Conservation (phyloP, 2,797 vertebrate genomes). For the Gadopsis marmoratus region DNA sequence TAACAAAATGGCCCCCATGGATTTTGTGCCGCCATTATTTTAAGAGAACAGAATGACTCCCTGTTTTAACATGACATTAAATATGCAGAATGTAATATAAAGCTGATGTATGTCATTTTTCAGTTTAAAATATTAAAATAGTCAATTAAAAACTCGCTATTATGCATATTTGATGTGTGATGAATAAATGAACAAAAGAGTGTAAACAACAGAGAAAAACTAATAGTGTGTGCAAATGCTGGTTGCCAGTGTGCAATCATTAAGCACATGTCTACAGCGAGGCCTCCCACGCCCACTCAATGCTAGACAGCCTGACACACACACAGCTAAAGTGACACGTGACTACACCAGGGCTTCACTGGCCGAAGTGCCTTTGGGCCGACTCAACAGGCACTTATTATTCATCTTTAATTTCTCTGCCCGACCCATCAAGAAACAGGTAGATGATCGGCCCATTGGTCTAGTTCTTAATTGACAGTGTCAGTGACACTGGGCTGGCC, state of each 20-base stretch:
- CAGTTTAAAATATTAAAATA: slow-evolving; percentile 24
- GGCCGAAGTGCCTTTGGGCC: too few relatives aligned
- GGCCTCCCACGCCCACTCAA: slow-evolving; percentile 34
- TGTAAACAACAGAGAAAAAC: slow-evolving; percentile 33
- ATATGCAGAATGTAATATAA: slow-evolving; percentile 44
- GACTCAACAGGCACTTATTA: too few relatives aligned
- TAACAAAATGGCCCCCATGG: slow-evolving; percentile 41
- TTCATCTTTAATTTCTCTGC: too few relatives aligned
- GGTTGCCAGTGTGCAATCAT: slow-evolving; percentile 51
- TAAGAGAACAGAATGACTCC: slow-evolving; percentile 25
- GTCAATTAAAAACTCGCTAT: slow-evolving; percentile 29
- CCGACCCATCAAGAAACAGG: too few relatives aligned
- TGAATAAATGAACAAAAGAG: slow-evolving; percentile 7
- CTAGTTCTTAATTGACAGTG: too few relatives aligned
- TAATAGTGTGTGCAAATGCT: slow-evolving; percentile 16
- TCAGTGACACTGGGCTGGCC: too few relatives aligned
- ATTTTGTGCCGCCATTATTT: slow-evolving; percentile 24
- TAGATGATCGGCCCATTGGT: too few relatives aligned
- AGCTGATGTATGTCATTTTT: slow-evolving; percentile 9
- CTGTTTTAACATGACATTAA: slow-evolving; percentile 25
- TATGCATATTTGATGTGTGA: slow-evolving; percentile 17
- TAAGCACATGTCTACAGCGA: slow-evolving; percentile 62
- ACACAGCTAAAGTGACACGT: slow-evolving; percentile 1
- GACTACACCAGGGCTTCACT: not conserved
- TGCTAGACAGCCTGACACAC: slow-evolving; percentile 48